Evolutionary conservation across 2,888 invertebrate species (phyloP), one percentile per base, ranked within the genome.

Genomic region (Pardosa pseudoannulata): DNA sequence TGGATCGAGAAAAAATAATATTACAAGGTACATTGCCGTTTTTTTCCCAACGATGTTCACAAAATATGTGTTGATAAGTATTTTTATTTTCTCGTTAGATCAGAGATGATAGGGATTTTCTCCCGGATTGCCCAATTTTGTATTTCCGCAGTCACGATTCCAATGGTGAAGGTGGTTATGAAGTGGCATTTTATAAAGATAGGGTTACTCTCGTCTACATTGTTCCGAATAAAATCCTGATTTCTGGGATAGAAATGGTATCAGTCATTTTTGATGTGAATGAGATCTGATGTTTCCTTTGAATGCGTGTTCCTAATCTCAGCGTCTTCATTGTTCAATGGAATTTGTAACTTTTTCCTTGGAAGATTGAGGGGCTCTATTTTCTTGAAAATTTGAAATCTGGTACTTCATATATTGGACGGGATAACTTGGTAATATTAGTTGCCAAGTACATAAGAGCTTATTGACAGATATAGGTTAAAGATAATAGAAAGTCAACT

Each of bases 51-150:
- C 28, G 41, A 65, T 31, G 65, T 31, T 28, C 39, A 70, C 13
- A 70, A 70, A 70, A 70, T 70, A 28, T 16, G 7, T 39, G 27
- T 64, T 65, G 75, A 82, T 82, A 82, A 32, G 71, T 76, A 72
- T 76, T 76, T 82, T 82, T 81, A 81, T 81, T 81, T 81, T 81
- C 81, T 81, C 81, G 70, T 81, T 81, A 81, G 75, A 75, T 81
- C 16, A 13, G 19, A 29, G 82, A 82, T 82, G 76, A 82, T 82
- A 82, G 76, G 46, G 50, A 65, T 82, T 75, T 82, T 64, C 31
- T 23, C 36, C 23, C 32, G n/a, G 32, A 67, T 67, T 67, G 64
- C 36, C 23, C 27, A 70, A 41, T 41, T 41, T 70, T 16, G 41
- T 70, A 41, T 70, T 36, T 41, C 27, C 36, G 41, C 27, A 39